A percentile compares a stretch with the other conserved stretches of the same genome.
Evolutionary conservation across 2,797 vertebrate genomes (phyloP).

Genomic region (Coregonus ussuriensis): DNA sequence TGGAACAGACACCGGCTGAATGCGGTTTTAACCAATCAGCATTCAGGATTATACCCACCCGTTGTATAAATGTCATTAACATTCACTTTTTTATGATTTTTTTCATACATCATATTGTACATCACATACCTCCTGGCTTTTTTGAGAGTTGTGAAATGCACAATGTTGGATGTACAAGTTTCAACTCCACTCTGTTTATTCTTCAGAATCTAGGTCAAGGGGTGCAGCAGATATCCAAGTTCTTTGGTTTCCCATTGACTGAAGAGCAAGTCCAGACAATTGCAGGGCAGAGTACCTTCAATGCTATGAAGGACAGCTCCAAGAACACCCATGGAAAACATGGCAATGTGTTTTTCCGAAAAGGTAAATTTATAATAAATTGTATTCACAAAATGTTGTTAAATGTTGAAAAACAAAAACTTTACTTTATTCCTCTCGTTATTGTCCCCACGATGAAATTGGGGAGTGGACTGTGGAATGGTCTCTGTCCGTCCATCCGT

Average conservation of each 20-base stretch:
- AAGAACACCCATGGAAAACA: conserved; percentile 53
- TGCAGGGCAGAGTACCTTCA: conserved; percentile 54
- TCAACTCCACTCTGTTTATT: background rate
- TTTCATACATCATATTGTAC: no score
- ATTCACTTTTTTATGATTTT: background rate
- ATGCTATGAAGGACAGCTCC: conserved; percentile 50
- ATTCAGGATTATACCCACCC: no score
- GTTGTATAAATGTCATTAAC: background rate
- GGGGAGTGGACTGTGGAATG: no score
- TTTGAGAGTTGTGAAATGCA: no score
- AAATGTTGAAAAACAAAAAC: no score
- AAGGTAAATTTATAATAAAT: conserved; percentile 44
- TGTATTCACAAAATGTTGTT: no score
- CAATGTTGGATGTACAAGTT: background rate
- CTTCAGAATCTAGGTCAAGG: conserved; percentile 57
- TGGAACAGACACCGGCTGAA: no score
- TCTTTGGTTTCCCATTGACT: conserved; percentile 52
- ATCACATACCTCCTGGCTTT: no score
- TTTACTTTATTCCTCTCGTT: no score
- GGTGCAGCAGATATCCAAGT: conserved; percentile 56
- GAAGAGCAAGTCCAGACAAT: conserved; percentile 57
- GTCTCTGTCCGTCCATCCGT: no score
- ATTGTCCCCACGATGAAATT: no score
- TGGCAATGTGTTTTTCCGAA: conserved; percentile 59
- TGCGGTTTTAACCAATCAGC: no score